Base-by-base conservation (phyloP, 2,113 vertebrate species). In the Xiphophorus maculatus region DNA sequence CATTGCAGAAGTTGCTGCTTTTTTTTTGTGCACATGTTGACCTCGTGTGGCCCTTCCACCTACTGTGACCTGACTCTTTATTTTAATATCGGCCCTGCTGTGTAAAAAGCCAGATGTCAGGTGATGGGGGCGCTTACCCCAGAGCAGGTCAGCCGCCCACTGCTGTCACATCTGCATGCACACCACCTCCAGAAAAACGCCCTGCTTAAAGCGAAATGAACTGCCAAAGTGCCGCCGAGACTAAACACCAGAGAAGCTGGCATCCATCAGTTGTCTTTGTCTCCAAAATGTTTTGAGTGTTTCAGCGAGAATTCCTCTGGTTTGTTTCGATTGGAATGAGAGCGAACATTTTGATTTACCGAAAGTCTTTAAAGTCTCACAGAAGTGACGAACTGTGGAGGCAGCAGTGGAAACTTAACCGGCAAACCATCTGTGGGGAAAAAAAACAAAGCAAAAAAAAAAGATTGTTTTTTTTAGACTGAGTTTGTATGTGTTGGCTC, bases 171-270 rank as follows among this genome's bases (percentile, higher is more conserved):
- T 82, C 82, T 85, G 76, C 66, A 72, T 63, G 28, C 69, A 32
- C 25, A 58, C 51, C 10, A 63, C 12, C 70, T 86, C 73, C 75
- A 51, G 77, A 71, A 83, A 37, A 76, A 74, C 58, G 62, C 66
- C 68, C 81, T 77, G 60, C 84, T 77, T 25, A 69, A 37, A 79
- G 44, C n/a, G 7, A 63, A 63, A 17, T 63, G 13, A 29, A 32
- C 62, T 7, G 14, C 15, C 29, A 63, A 7, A 65, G 74, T 32
- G 76, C 71, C 51, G 11, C 22, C 1, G 29, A 77, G 74, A 83
- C 81, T 82, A 78, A 86, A 85, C 84, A 78, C 69, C 77, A 69
- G 84, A 87, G 85, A 85, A 74, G n/a, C 77, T 86, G 80, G 73
- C 63, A 74, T 64, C 79, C 73, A 48, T 82, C 69, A 79, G 29